Evolutionary conservation across 1,140 invertebrate genomes (phyloP), one percentile per base, ranked within the genome.

Genomic region (Pseudachorutes palmiensis): DNA sequence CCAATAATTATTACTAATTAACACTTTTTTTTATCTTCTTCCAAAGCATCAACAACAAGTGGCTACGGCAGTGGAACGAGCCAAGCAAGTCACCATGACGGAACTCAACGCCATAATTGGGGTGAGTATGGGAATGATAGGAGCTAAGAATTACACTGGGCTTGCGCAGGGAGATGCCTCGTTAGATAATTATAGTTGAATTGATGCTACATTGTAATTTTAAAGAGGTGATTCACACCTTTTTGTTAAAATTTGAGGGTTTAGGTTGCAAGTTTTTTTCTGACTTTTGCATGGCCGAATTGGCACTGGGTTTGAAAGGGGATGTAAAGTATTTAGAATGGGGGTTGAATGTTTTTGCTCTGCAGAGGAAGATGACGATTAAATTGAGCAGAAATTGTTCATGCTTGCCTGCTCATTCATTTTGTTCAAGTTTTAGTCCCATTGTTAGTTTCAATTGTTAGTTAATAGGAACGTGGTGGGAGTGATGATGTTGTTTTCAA

Each of bases 21-120:
- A 36, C 3, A 32, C 32, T 61, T 30, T 14, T 61, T 69, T 58
- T 41, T 65, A 61, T 29, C 59, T 24, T 51, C 65, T 69, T 62
- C n/a, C n/a, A n/a, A n/a, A 75, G 76, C 78, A 79, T 66, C 78
- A 79, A 70, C 78, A 79, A 73, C 78, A 79, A 71, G 78, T 78
- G n/a, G 77, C 76, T 14, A 75, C 78, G 29, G 78, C 77, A 1
- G 78, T 79, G 64, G 77, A 79, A 45, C 66, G 77, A 68, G 78
- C 77, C 1, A 79, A 79, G 66, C 78, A 79, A 72, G 77, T 79
- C 16, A 77, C 78, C 41, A 79, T 79, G 78, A 76, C 77, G 12
- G 78, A 78, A 61, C 65, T 78, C 41, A 78, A 78, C 67, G 74
- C 75, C n/a, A 76, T 78, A 31, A 78, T 78, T 62, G 76, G 77